Conservation (phyloP, 2,113 vertebrate genomes). For the Nothocercus julius region DNA sequence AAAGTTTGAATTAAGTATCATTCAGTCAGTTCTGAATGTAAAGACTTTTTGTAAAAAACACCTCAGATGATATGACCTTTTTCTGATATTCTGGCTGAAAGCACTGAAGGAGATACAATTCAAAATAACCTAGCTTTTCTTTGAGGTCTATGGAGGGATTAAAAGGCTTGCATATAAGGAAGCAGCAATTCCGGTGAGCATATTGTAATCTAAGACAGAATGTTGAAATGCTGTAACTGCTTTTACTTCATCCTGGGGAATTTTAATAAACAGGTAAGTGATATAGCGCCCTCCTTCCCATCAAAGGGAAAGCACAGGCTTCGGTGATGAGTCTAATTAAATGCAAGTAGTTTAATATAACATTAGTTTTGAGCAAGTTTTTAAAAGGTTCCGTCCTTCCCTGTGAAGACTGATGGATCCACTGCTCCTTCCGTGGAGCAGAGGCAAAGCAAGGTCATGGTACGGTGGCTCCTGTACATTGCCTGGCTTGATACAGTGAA, state of each 20-base stretch:
- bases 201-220: not conserved
- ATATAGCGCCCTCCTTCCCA: accelerated
- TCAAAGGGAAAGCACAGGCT: not conserved
- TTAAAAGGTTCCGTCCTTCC: not conserved
- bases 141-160: not conserved
- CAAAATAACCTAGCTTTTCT: not conserved
- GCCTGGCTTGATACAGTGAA: not conserved
- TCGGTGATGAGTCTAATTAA: not conserved
- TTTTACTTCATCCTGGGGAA: not conserved
- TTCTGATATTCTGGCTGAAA: not conserved
- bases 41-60: not conserved
- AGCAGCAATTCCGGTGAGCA: not conserved
- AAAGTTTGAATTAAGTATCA: not conserved
- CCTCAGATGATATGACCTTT: not conserved
- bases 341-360: not conserved
- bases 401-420: accelerated
- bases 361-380: not conserved
- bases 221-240: not conserved
- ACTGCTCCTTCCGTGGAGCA: not conserved
- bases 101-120: not conserved
- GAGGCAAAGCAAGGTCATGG: not conserved
- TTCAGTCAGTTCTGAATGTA: not conserved
- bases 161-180: not conserved
- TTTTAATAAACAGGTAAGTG: not conserved
- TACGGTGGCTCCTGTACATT: not conserved